These are phyloP conservation scores for Philereme transversata DNA, from an alignment of 2,888 invertebrate genomes.

Conservation along the genomic window DNA sequence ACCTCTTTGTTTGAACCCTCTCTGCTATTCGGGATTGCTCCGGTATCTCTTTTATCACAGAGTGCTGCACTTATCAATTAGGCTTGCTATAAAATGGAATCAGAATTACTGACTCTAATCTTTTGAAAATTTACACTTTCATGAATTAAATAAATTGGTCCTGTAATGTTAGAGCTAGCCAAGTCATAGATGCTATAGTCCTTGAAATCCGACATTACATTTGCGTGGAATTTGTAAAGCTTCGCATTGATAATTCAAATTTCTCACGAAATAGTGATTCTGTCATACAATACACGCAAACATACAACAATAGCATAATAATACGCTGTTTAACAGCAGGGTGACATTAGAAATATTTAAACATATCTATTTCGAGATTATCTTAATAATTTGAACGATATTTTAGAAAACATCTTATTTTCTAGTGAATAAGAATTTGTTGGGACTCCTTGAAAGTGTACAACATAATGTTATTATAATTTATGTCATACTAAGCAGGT, in stretches of 20 bases:
- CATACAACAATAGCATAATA: conserved; percentile 56
- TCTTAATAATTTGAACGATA: conserved; percentile 69
- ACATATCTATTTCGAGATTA: conserved; percentile 64
- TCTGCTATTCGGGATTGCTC: conserved; percentile 22
- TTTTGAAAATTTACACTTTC: conserved; percentile 11
- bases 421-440: conserved; percentile 81
- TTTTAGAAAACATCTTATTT: conserved; percentile 77
- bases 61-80: conserved; percentile 28
- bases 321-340: conserved; percentile 54
- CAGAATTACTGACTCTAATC: conserved; percentile 35
- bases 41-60: conserved; percentile 29
- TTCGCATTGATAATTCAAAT: neutral
- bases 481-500: conserved; percentile 84
- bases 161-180: neutral
- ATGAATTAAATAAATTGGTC: conserved; percentile 5
- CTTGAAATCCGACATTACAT: neutral
- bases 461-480: conserved; percentile 83
- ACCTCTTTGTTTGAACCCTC: conserved; percentile 48
- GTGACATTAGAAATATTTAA: conserved; percentile 59
- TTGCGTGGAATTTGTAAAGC: neutral
- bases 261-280: conserved; percentile 17
- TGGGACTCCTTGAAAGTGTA: conserved; percentile 80
- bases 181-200: neutral
- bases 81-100: conserved; percentile 18
- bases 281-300: conserved; percentile 53